phyloP scores from a whole-genome alignment of 2,888 invertebrate genomes.

The Dryococelus australis region DNA sequence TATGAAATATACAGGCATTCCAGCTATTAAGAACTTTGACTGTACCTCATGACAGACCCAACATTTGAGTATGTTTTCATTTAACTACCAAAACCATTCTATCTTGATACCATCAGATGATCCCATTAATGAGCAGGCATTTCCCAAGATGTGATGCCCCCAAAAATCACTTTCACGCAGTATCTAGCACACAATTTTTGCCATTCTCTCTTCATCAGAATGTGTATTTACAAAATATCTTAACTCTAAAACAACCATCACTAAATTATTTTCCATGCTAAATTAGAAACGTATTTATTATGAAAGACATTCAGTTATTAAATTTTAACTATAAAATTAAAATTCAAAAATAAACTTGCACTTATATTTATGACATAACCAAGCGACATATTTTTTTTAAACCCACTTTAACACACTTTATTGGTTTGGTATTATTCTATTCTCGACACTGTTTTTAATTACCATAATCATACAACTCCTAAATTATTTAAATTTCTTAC shows the following conservation, averaged over 20 bases:
- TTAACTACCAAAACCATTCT: background rate
- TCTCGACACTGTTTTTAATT: background rate
- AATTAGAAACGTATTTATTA: background rate
- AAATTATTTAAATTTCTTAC: background rate
- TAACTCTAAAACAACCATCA: background rate
- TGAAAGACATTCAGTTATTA: slow-evolving; percentile 12
- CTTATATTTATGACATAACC: background rate
- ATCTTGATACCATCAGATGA: background rate
- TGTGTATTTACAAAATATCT: background rate
- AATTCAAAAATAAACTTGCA: background rate
- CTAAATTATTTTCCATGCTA: background rate
- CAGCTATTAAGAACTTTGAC: no score
- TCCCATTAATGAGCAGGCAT: background rate
- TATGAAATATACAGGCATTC: no score
- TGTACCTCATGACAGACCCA: no score
- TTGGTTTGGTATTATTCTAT: background rate
- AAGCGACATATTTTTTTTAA: background rate
- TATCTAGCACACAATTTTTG: background rate
- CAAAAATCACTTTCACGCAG: background rate
- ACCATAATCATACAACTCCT: background rate
- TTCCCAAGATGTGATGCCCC: background rate
- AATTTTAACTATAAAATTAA: background rate
- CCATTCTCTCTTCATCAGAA: background rate
- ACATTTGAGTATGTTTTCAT: background rate
- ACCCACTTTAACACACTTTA: background rate